These are phyloP conservation scores for Sympetrum striolatum DNA, from an alignment of 2,888 invertebrate species.

Conservation along the genomic window DNA sequence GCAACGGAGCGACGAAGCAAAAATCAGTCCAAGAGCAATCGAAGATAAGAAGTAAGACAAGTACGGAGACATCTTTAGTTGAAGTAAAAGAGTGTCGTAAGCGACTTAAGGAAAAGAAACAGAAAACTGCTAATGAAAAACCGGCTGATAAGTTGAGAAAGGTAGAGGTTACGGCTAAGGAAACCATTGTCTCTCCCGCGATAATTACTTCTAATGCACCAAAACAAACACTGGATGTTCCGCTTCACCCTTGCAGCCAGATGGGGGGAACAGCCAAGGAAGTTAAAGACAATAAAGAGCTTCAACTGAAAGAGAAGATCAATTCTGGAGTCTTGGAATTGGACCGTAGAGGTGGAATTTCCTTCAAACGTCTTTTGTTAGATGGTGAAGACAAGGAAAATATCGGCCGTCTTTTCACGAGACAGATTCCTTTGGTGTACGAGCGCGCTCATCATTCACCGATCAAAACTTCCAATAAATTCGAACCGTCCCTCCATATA, in stretches of 20 bases:
- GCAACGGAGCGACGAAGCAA: neutral
- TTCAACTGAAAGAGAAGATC: neutral
- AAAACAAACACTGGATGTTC: neutral
- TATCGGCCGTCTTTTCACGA: neutral
- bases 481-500: constrained; percentile 22
- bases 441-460: neutral
- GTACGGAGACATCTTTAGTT: neutral
- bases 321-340: neutral
- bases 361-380: neutral
- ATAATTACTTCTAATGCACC: neutral
- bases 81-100: neutral
- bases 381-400: neutral
- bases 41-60: neutral
- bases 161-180: neutral
- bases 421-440: neutral
- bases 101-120: neutral
- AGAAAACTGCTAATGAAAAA: neutral
- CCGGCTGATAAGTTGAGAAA: neutral
- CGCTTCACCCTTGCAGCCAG: neutral
- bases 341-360: neutral
- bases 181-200: neutral
- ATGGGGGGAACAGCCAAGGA: neutral
- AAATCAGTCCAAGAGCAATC: neutral
- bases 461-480: neutral
- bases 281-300: neutral